Evolutionary conservation across 2,797 vertebrate species (phyloP).

Genomic region (Danio tinwini): DNA sequence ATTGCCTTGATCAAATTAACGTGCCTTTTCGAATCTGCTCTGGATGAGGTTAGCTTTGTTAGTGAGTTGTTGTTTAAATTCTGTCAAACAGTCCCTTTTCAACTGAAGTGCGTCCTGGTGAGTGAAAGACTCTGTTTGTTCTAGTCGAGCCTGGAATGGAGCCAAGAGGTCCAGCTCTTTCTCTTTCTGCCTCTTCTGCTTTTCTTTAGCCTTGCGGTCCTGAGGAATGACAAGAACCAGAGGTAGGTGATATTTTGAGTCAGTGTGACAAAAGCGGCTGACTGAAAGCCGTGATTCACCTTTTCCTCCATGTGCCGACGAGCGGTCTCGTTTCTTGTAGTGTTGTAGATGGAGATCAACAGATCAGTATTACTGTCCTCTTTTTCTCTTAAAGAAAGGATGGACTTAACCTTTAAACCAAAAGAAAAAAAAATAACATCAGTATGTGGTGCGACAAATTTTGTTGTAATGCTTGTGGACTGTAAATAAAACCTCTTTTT

Average conservation of each 20-base stretch:
- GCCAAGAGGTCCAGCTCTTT: slow-evolving; percentile 78
- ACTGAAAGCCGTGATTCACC: slow-evolving; percentile 66
- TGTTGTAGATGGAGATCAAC: slow-evolving; percentile 75
- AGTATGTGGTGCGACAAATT: no score
- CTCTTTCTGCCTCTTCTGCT: slow-evolving; percentile 64
- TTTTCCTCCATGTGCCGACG: slow-evolving; percentile 66
- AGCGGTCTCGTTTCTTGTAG: slow-evolving; percentile 72
- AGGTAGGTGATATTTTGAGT: not conserved
- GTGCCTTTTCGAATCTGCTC: slow-evolving; percentile 79
- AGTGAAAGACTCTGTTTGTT: slow-evolving; percentile 67
- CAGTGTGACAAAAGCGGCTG: not conserved
- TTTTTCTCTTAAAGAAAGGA: slow-evolving; percentile 72
- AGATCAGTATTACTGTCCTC: slow-evolving; percentile 74
- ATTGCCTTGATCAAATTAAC: not conserved
- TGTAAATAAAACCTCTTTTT: slow-evolving; percentile 77
- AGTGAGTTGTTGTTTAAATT: slow-evolving; percentile 76
- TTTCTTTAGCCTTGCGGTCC: slow-evolving; percentile 70
- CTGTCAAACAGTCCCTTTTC: slow-evolving; percentile 76
- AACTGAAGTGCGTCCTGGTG: slow-evolving; percentile 68
- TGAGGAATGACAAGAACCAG: slow-evolving; percentile 48
- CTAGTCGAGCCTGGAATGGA: slow-evolving; percentile 74
- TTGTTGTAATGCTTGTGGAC: not conserved
- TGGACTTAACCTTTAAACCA: slow-evolving; percentile 74
- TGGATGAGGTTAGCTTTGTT: slow-evolving; percentile 81
- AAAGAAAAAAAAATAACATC: no score